These are phyloP conservation scores for Zaprionus ghesquierei DNA, from an alignment of 1,140 invertebrate species.

Conservation along the genomic window DNA sequence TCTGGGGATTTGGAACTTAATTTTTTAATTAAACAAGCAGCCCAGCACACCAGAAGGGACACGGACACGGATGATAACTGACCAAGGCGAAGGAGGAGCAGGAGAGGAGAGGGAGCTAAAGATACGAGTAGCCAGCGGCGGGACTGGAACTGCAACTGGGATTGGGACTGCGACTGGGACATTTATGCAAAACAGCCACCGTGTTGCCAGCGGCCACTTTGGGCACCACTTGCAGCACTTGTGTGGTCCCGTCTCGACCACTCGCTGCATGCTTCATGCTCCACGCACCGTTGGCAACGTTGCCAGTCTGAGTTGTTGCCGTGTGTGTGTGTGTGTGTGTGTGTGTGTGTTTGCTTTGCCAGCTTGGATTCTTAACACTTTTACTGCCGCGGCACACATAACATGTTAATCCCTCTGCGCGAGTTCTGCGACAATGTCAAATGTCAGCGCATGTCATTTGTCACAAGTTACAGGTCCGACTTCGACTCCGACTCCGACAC, in stretches of 20 bases:
- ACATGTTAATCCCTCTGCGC: conserved; percentile 67
- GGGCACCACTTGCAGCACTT: conserved; percentile 36
- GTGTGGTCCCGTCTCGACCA: conserved; percentile 52
- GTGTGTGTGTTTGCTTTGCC: background rate
- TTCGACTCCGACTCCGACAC: background rate
- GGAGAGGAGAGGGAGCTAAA: background rate
- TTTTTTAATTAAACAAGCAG: conserved; percentile 79
- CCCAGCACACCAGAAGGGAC: background rate
- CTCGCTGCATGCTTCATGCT: conserved; percentile 1
- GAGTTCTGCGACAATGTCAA: conserved; percentile 59
- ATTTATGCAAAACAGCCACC: conserved; percentile 73
- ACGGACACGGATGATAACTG: conserved; percentile 27
- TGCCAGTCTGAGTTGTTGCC: background rate
- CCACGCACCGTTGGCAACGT: conserved; percentile 59
- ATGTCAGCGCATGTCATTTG: conserved; percentile 80
- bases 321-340: background rate
- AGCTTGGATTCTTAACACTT: conserved; percentile 52
- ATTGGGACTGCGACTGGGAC: conserved; percentile 35
- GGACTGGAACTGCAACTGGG: background rate
- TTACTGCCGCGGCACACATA: conserved; percentile 44
- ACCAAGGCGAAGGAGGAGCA: background rate
- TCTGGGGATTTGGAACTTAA: conserved; percentile 77
- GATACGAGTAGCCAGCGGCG: conserved; percentile 28
- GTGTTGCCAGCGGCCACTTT: conserved; percentile 37
- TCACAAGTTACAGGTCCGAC: conserved; percentile 23